Conservation (phyloP, 2,888 invertebrate genomes). For the Melanchra persicariae region DNA sequence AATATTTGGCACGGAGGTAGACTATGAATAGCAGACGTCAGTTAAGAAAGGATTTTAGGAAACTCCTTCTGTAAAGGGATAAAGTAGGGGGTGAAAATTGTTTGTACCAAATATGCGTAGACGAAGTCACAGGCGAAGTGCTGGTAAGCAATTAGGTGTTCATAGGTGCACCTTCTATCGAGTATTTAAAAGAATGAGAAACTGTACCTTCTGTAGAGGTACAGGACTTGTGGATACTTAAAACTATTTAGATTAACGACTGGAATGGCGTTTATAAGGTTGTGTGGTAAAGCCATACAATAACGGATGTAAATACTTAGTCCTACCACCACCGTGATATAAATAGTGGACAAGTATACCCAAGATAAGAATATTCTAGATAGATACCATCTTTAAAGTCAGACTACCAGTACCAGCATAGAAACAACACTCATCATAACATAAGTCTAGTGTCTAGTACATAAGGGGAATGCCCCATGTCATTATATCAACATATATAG, state of each 20-base stretch:
- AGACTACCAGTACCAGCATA: not conserved
- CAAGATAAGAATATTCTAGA: not conserved
- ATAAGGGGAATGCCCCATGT: constrained; percentile 54
- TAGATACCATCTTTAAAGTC: not conserved
- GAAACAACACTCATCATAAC: constrained; percentile 1
- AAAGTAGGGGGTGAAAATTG: no score
- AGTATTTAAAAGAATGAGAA: no score
- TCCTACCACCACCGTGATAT: not conserved
- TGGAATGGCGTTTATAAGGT: not conserved
- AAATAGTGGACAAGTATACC: not conserved
- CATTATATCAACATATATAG: constrained; percentile 17
- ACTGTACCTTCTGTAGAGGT: no score
- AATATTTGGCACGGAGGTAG: no score
- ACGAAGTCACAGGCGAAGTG: no score
- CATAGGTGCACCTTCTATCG: no score
- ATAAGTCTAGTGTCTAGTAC: constrained; percentile 22
- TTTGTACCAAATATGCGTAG: no score
- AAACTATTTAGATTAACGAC: not conserved
- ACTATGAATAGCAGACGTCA: no score
- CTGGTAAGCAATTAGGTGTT: no score
- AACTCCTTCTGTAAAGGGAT: no score
- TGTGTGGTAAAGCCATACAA: not conserved
- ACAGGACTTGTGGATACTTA: no score
- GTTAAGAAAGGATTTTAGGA: no score
- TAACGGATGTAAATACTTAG: not conserved